These are phyloP conservation scores for Pocillopora grandis DNA, from an alignment of 92 coral and sea anemone genomes.

Conservation along the genomic window DNA sequence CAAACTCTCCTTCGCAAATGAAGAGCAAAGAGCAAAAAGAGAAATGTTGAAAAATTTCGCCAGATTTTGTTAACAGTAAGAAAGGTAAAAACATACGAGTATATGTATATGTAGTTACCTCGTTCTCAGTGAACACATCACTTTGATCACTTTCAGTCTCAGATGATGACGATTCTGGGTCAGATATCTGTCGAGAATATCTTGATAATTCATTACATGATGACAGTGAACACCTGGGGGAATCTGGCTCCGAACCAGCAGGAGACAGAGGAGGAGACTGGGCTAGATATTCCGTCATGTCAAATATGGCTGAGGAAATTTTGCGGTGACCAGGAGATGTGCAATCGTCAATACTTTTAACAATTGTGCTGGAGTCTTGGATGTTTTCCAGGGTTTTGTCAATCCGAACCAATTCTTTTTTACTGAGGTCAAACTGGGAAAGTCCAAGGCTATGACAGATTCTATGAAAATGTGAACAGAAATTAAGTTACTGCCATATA, in stretches of 20 bases:
- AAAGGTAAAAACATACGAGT: too few species aligned
- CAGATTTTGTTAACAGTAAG: too few species aligned
- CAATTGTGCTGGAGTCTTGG: conserved; percentile 74
- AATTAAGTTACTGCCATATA: not conserved
- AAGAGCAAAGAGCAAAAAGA: too few species aligned
- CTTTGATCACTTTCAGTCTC: conserved; percentile 82
- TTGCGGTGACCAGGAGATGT: conserved; percentile 59
- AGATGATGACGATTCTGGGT: conserved; percentile 78
- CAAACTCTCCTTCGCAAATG: not conserved
- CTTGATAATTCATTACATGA: conserved; percentile 43
- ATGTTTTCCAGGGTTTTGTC: conserved; percentile 55
- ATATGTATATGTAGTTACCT: conserved; percentile 7
- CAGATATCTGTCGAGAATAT: conserved; percentile 46
- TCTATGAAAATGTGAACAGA: conserved; percentile 41
- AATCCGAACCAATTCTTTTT: conserved; percentile 75
- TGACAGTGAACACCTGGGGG: conserved; percentile 54
- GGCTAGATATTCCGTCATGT: conserved; percentile 73
- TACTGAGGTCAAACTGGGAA: conserved; percentile 90
- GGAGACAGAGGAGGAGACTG: conserved; percentile 85
- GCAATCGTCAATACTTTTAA: conserved; percentile 66
- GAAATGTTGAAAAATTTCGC: too few species aligned
- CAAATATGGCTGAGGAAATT: conserved; percentile 79
- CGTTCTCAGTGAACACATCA: conserved; percentile 77
- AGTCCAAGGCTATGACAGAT: conserved; percentile 87
- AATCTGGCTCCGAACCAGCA: conserved; percentile 48